Conservation (phyloP, 2,113 vertebrate species). For the Chrysemys picta region DNA sequence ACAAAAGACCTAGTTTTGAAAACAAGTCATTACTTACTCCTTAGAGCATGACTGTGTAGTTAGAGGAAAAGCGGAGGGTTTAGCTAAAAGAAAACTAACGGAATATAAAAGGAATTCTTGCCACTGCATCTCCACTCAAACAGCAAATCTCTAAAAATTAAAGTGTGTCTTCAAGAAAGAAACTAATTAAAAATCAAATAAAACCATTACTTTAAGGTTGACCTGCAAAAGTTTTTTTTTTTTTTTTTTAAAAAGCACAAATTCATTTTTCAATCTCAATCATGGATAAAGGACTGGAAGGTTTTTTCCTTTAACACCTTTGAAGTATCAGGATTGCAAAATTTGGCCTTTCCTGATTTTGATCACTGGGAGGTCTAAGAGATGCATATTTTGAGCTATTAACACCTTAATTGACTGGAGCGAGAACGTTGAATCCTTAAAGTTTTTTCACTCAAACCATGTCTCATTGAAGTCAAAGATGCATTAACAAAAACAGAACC, state of each 20-base stretch:
- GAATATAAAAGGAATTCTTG: neutral
- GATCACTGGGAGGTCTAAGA: neutral
- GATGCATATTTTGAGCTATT: neutral
- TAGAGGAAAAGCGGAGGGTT: neutral
- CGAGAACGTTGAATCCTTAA: rapidly evolving
- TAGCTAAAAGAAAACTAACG: neutral
- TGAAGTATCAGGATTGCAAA: neutral
- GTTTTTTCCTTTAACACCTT: neutral
- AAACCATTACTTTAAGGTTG: neutral
- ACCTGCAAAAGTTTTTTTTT: neutral
- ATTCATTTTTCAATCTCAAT: rapidly evolving
- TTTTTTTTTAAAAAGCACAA: neutral
- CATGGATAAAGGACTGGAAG: neutral
- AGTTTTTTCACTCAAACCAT: neutral
- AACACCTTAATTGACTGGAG: neutral
- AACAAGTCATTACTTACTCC: neutral
- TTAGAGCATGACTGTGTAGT: neutral
- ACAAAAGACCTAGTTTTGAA: neutral
- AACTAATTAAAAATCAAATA: too few relatives aligned
- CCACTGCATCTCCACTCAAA: too few relatives aligned
- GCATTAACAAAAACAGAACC: neutral
- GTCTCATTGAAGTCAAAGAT: neutral
- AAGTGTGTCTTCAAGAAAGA: too few relatives aligned
- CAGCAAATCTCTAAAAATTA: too few relatives aligned
- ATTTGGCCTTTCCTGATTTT: neutral